phyloP scores from a whole-genome alignment of 2,797 vertebrate species.

The Cyclopterus lumpus region DNA sequence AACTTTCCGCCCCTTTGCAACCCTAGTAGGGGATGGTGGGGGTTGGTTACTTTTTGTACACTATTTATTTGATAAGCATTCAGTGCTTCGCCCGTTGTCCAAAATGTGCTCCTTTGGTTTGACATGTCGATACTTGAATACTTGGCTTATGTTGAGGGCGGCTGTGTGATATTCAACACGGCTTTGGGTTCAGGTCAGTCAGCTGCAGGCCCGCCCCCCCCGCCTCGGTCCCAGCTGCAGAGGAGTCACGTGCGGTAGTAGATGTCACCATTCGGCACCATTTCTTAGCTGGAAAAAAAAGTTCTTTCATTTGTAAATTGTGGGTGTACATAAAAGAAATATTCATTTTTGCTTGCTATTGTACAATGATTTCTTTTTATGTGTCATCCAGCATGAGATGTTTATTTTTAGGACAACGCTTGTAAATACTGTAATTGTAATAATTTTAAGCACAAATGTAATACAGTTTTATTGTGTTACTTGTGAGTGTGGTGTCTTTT shows the following conservation, averaged over 20 bases:
- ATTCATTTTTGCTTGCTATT: constrained; percentile 85
- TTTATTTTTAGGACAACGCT: constrained; percentile 93
- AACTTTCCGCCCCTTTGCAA: too few relatives aligned
- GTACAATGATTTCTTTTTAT: constrained; percentile 85
- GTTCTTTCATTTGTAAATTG: constrained; percentile 75
- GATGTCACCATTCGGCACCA: constrained; percentile 23
- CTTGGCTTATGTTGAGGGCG: constrained; percentile 2
- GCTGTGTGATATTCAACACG: constrained; percentile 21
- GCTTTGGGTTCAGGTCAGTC: constrained; percentile 12
- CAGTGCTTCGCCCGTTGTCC: constrained; percentile 66
- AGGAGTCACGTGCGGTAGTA: constrained; percentile 2
- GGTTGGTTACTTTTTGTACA: constrained; percentile 68
- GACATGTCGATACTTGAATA: constrained; percentile 74
- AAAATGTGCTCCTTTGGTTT: constrained; percentile 42
- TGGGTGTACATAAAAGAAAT: constrained; percentile 87
- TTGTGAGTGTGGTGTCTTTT: constrained; percentile 72
- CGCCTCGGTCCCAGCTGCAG: constrained; percentile 4
- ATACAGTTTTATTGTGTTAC: constrained; percentile 99
- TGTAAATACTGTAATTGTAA: constrained; percentile 99
- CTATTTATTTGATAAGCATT: constrained; percentile 79
- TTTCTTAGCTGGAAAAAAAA: constrained; percentile 48
- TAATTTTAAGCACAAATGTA: constrained; percentile 98
- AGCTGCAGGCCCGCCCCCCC: constrained; percentile 23
- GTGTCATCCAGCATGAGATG: constrained; percentile 97
- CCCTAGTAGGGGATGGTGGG: constrained; percentile 5